phyloP scores from a whole-genome alignment of 2,113 vertebrate species.

The Charina bottae region DNA sequence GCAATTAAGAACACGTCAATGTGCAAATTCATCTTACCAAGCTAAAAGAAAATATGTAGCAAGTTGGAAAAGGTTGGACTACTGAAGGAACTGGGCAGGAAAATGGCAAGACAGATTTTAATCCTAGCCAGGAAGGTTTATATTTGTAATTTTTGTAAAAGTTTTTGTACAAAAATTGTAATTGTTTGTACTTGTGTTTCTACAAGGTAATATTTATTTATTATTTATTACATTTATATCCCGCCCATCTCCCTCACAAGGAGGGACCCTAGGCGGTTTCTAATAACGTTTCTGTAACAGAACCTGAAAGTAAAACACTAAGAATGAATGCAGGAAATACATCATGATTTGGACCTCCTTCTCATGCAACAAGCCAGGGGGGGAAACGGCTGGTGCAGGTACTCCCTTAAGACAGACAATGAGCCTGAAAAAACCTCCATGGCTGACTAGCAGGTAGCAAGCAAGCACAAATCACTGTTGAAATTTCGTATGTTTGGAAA shows the following conservation, averaged over 20 bases:
- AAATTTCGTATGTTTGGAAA: background rate
- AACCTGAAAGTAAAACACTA: background rate
- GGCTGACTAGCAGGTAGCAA: background rate
- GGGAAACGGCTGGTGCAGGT: no score
- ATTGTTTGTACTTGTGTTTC: background rate
- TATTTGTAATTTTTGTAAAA: background rate
- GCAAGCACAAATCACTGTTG: background rate
- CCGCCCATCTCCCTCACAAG: no score
- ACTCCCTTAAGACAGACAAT: background rate
- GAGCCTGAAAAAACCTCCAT: background rate
- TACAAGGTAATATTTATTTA: no score
- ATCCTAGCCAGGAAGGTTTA: background rate
- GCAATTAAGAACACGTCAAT: background rate
- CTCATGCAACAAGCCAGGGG: background rate
- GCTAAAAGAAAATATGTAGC: background rate
- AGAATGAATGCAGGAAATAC: background rate
- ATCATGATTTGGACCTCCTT: background rate
- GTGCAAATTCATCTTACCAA: background rate
- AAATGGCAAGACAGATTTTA: background rate
- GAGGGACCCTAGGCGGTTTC: no score
- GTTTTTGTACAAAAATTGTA: background rate
- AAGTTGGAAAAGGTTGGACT: background rate
- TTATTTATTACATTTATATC: no score
- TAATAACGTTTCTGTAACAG: background rate
- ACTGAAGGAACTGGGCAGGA: background rate